A percentile compares a stretch with the other conserved stretches of the same genome.
These are phyloP conservation scores for Drosophila tsacasi DNA, from an alignment of 1,140 invertebrate genomes.

Conservation along the genomic window DNA sequence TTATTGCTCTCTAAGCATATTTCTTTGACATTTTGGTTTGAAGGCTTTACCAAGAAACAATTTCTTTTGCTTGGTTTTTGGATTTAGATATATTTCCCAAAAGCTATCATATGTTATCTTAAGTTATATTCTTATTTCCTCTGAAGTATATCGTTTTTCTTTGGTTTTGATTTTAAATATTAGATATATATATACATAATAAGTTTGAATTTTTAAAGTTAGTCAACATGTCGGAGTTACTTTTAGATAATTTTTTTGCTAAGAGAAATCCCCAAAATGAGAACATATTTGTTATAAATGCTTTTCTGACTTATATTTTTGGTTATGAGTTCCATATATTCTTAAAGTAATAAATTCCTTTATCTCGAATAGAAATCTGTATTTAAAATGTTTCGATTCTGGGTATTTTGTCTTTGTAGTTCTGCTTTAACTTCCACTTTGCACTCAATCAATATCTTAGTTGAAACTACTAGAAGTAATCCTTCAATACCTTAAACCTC, in stretches of 20 bases:
- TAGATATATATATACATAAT: not conserved
- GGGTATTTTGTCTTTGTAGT: not conserved
- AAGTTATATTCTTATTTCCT: not conserved
- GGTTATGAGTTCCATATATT: too few relatives aligned
- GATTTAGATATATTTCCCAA: not conserved
- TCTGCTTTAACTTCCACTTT: not conserved
- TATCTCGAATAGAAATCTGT: too few relatives aligned
- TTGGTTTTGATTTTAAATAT: not conserved
- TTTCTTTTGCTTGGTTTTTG: not conserved
- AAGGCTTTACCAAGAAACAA: not conserved
- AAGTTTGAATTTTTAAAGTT: not conserved
- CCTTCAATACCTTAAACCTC: not conserved
- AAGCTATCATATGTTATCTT: not conserved
- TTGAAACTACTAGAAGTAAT: not conserved
- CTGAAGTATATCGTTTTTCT: not conserved
- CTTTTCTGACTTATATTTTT: not conserved
- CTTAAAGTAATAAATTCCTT: not conserved
- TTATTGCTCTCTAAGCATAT: not conserved
- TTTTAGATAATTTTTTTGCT: not conserved
- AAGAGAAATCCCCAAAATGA: not conserved
- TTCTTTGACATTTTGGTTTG: not conserved
- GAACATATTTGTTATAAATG: not conserved
- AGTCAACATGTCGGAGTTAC: not conserved
- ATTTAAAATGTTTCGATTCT: too few relatives aligned
- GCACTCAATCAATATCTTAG: conserved; percentile 1